These are phyloP conservation scores for Polydrusus cervinus DNA, from an alignment of 2,888 invertebrate genomes.

Conservation along the genomic window DNA sequence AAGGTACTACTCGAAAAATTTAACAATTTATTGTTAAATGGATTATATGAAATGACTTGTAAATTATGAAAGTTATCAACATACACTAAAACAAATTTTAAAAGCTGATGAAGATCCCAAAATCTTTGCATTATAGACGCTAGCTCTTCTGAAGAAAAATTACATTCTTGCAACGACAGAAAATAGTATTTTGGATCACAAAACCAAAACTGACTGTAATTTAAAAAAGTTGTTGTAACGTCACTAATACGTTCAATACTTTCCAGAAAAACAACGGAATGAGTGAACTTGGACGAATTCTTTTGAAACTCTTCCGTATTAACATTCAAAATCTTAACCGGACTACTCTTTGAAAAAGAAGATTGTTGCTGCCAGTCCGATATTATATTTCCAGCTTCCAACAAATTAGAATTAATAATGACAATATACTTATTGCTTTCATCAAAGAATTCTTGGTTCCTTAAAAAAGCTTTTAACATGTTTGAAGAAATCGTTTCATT, in stretches of 20 bases:
- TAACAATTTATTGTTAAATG: background rate
- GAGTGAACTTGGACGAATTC: slow-evolving; percentile 20
- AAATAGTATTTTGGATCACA: slow-evolving; percentile 31
- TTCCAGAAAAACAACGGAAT: slow-evolving; percentile 28
- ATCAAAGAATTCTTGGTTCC: background rate
- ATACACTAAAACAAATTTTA: slow-evolving; percentile 28
- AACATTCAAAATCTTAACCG: slow-evolving; percentile 29
- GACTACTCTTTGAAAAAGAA: background rate
- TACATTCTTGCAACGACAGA: slow-evolving; percentile 1
- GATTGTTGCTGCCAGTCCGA: background rate
- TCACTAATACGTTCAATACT: slow-evolving; percentile 12
- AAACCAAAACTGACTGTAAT: slow-evolving; percentile 26
- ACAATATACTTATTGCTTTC: background rate
- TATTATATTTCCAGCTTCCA: slow-evolving; percentile 13
- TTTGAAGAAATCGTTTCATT: background rate
- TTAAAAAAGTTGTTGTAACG: slow-evolving; percentile 5
- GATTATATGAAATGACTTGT: slow-evolving; percentile 3
- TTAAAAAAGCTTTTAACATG: background rate
- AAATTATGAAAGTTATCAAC: background rate
- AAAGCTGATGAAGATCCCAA: slow-evolving; percentile 24
- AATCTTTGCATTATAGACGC: background rate
- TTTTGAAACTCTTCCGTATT: slow-evolving; percentile 6
- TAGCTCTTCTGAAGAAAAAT: background rate
- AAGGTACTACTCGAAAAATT: background rate
- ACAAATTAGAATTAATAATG: slow-evolving; percentile 33